Conservation (phyloP, 2,797 vertebrate species). For the Artibeus jamaicensis region DNA sequence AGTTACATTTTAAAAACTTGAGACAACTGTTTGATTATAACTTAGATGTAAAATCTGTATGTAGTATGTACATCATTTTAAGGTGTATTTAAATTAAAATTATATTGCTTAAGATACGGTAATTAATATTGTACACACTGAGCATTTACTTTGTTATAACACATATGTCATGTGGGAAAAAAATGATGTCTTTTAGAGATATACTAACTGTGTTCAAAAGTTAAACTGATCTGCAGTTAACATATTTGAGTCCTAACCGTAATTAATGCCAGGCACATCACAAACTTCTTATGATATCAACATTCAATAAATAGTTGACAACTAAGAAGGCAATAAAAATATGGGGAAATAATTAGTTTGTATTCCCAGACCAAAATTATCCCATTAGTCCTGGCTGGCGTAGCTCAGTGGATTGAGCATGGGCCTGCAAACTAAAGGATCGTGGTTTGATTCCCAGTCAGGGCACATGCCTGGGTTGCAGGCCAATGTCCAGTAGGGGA, state of each 20-base stretch:
- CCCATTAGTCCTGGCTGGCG: too few relatives aligned
- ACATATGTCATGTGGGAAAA: neutral
- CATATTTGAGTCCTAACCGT: neutral
- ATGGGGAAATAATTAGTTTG: slow-evolving; percentile 13
- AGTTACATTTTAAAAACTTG: neutral
- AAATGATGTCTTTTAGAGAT: neutral
- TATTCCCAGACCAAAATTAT: neutral
- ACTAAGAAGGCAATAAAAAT: neutral
- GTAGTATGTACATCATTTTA: neutral
- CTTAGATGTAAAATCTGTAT: neutral
- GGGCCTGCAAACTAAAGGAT: too few relatives aligned
- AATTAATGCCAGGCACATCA: neutral
- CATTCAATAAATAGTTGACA: neutral
- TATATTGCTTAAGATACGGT: neutral
- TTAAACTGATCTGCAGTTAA: neutral
- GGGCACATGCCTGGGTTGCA: too few relatives aligned
- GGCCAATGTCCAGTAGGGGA: too few relatives aligned
- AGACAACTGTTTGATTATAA: neutral
- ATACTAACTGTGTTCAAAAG: neutral
- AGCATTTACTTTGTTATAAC: slow-evolving; percentile 12
- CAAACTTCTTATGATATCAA: neutral
- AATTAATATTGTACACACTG: neutral
- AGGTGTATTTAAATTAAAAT: neutral
- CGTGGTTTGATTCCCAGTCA: too few relatives aligned
- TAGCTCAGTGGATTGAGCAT: too few relatives aligned